Percentiles rank a stretch among this genome's conserved stretches.
Evolutionary conservation across 2,113 vertebrate genomes (phyloP).

Genomic region (Prionailurus viverrinus): DNA sequence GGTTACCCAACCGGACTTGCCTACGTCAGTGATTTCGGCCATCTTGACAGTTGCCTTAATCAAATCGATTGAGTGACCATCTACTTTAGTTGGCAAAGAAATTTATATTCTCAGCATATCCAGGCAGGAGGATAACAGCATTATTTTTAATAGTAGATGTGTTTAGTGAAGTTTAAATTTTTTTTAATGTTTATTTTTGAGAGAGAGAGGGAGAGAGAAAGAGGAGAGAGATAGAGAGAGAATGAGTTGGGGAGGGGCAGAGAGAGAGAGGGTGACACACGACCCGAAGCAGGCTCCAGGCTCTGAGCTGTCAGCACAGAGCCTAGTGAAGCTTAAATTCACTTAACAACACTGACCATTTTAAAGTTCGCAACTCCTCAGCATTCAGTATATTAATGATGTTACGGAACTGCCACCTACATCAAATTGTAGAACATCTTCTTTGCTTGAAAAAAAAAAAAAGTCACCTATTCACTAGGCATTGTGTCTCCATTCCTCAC

Average conservation of each 20-base stretch:
- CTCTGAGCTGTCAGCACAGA: too few relatives aligned
- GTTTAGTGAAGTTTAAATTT: not conserved
- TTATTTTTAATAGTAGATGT: not conserved
- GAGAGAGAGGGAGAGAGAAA: too few relatives aligned
- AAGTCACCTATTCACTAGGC: accelerated
- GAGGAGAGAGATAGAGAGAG: too few relatives aligned
- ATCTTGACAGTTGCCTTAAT: not conserved
- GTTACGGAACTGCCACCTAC: not conserved
- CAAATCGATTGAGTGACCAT: not conserved
- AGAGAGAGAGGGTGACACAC: too few relatives aligned
- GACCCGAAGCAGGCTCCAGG: too few relatives aligned
- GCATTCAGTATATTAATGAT: not conserved
- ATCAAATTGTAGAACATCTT: not conserved
- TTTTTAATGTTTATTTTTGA: too few relatives aligned
- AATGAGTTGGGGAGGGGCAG: too few relatives aligned
- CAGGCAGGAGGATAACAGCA: not conserved
- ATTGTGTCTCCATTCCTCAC: not conserved
- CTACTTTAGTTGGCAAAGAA: not conserved
- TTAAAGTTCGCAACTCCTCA: not conserved
- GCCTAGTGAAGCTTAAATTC: not conserved
- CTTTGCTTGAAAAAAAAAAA: not conserved
- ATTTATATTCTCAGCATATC: not conserved
- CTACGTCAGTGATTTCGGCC: not conserved
- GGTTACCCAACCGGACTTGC: not conserved
- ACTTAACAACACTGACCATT: too few relatives aligned